Evolutionary conservation across 2,888 invertebrate species (phyloP), one percentile per base, ranked within the genome.

Genomic region (Conchocele bisecta): DNA sequence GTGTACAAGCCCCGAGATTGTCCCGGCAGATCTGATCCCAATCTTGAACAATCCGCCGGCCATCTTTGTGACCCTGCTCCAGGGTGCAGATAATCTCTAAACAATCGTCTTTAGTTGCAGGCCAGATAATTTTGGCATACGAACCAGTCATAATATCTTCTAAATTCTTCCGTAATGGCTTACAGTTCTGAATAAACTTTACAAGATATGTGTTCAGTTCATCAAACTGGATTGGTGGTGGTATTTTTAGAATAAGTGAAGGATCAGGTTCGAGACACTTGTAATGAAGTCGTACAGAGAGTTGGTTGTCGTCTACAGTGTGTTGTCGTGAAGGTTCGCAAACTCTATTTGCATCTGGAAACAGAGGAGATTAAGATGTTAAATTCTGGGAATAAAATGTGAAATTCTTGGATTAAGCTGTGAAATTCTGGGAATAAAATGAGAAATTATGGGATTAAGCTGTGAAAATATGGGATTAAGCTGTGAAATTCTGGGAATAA

Each of bases 281-380:
- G 46, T 72, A 75, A 42, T 71, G 61, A 26, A 68, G 51, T 17
- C 56, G 44, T 1, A 72, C 68, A 4, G 44, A 29, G 6, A 75
- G 15, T 11, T 42, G 35, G 22, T 31, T n/a, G 2, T 51, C 51
- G 42, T 44, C 46, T 4, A 75, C n/a, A 6, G 11, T 33, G 33
- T 72, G 75, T 39, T 20, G 13, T n/a, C 13, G 15, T 9, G 20
- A 20, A 11, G n/a, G n/a, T n/a, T 46, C 37, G 35, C 71, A 60
- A 5, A 67, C 68, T 20, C 60, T 59, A 11, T 54, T 58, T 5
- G 75, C 75, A 68, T 75, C 75, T 75, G 46, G 15, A 51, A 51
- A n/a, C n/a, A n/a, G n/a, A n/a, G n/a, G n/a, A n/a, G n/a, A n/a
- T n/a, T n/a, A n/a, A n/a, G n/a, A n/a, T n/a, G n/a, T n/a, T n/a